Base-by-base conservation (phyloP, 2,888 invertebrate genomes). In the Drosophila trichaetosa region DNA sequence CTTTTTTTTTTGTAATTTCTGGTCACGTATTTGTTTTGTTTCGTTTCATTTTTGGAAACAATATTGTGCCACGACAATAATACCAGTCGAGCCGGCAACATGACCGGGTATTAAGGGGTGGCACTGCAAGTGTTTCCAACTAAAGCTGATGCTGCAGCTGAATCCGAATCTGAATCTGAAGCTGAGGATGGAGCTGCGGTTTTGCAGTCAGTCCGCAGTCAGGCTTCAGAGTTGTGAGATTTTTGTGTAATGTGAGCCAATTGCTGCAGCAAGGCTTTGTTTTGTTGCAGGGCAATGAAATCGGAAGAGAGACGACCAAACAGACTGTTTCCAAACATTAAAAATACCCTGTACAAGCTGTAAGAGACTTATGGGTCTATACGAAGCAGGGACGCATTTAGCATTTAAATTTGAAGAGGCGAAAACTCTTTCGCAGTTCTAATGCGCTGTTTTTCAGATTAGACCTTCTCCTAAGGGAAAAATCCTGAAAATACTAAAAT, bases 11-110 rank as follows among this genome's bases (percentile, higher is more conserved):
- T 87, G 82, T 76, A 82, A 82, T 89, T 86, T 87, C 87, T 89
- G 89, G 87, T 89, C 89, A 89, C 89, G 89, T 86, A 87, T 89
- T 86, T 87, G 84, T 77, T 89, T 83, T 78, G 89, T 89, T 84
- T 84, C 82, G 83, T 87, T 87, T 87, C 84, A 77, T 80, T 87
- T 87, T 83, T 82, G 88, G 82, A 81, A 87, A 82, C 85, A 87
- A 89, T 87, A 87, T 83, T 89, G 87, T 87, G 83, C 82, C 89
- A 87, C 84, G 89, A 87, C 87, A 89, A 87, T 82, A 87, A 84
- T 73, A 77, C 68, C 76, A 82, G 79, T 57, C 74, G 68, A 53
- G 61, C 38, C 42, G 62, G 52, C 56, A 21, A 70, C 53, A 64
- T 61, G 63, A 61, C 69, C 69, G 76, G 65, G 73, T 38, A n/a